Evolutionary conservation across 2,113 vertebrate genomes (phyloP).

Genomic region (Tinamus guttatus): DNA sequence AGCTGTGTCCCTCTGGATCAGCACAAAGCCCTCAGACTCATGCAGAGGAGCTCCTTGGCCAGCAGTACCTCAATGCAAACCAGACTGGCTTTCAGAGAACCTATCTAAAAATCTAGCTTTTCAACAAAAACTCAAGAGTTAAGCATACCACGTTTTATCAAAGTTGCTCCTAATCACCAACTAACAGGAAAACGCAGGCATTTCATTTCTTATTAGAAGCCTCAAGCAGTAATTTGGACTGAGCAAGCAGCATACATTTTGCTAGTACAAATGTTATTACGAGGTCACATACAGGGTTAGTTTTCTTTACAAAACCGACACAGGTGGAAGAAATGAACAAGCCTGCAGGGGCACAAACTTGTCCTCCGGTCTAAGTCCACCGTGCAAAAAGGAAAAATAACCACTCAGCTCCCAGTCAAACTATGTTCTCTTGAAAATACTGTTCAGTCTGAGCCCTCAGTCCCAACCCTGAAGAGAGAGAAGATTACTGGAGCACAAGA

Average conservation of each 20-base stretch:
- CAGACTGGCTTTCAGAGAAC: not conserved
- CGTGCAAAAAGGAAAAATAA: not conserved
- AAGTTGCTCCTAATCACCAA: not conserved
- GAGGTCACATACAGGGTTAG: not conserved
- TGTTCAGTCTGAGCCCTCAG: not conserved
- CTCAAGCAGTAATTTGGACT: not conserved
- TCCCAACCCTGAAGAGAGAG: not conserved
- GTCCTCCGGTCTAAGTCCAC: not conserved
- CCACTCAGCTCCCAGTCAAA: not conserved
- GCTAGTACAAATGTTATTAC: not conserved
- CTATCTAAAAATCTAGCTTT: not conserved
- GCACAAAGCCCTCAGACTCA: not conserved
- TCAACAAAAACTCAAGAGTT: not conserved
- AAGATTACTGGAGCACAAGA: fast-evolving
- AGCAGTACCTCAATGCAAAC: not conserved
- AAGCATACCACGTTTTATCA: not conserved
- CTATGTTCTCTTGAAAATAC: not conserved
- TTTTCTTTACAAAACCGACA: not conserved
- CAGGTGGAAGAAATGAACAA: not conserved
- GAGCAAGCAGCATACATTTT: not conserved
- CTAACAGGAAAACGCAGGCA: not conserved
- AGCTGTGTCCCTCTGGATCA: not conserved
- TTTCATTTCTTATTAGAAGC: not conserved
- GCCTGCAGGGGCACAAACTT: not conserved
- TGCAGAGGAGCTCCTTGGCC: not conserved